A percentile compares a stretch with the other conserved stretches of the same genome.
These are phyloP conservation scores for Parus major DNA, from an alignment of 2,113 vertebrate species.

Conservation along the genomic window DNA sequence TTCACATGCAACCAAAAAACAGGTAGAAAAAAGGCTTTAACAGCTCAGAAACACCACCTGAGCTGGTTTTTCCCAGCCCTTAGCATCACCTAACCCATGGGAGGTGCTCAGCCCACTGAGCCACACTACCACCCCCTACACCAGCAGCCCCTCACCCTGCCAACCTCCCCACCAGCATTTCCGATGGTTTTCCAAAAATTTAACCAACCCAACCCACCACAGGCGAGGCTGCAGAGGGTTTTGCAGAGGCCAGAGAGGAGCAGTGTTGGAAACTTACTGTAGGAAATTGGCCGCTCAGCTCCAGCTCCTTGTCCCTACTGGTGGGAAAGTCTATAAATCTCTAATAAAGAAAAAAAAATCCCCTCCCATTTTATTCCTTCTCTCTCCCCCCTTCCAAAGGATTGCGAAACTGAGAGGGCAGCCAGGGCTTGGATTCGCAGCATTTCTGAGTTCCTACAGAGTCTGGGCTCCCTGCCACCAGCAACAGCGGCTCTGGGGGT, in stretches of 20 bases:
- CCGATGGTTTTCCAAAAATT: background rate
- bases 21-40: background rate
- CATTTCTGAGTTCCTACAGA: conserved; percentile 56
- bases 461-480: conserved; percentile 61
- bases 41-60: background rate
- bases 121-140: rapidly evolving
- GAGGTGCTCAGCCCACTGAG: background rate
- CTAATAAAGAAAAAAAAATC: conserved; percentile 19
- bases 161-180: background rate
- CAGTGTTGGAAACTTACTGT: conserved; percentile 25
- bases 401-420: conserved; percentile 53
- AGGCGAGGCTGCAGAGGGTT: background rate
- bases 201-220: background rate
- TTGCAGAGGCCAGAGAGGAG: background rate
- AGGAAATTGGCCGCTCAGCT: background rate
- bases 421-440: conserved; percentile 38
- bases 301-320: conserved; percentile 30
- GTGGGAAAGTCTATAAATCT: conserved; percentile 51
- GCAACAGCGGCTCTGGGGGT: conserved; percentile 63
- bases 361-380: conserved; percentile 51
- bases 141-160: background rate
- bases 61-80: background rate
- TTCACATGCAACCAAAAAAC: rapidly evolving
- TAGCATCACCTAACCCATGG: background rate
- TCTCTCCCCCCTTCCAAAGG: background rate